Evolutionary conservation across 1,140 invertebrate genomes (phyloP).

Genomic region (Gonioctena quinquepunctata): DNA sequence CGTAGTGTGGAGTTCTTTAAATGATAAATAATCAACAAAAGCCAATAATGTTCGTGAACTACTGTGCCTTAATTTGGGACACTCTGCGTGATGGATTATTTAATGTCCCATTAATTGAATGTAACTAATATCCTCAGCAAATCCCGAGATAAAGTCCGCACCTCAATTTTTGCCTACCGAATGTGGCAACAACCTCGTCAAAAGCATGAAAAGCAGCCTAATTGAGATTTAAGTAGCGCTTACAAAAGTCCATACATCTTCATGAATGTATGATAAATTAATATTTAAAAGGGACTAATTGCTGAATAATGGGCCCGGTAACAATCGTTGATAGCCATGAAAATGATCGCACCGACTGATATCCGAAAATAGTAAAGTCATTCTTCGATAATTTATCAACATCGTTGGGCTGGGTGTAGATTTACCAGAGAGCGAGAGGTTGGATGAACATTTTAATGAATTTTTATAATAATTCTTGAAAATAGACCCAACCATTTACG

Average conservation of each 20-base stretch:
- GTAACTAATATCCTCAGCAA: neutral
- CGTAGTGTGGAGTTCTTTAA: too few relatives aligned
- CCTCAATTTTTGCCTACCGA: neutral
- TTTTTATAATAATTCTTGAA: too few relatives aligned
- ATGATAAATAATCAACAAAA: too few relatives aligned
- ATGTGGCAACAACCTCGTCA: neutral
- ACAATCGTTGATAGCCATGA: constrained; percentile 10
- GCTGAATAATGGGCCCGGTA: constrained; percentile 22
- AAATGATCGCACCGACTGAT: constrained; percentile 2
- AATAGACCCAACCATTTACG: too few relatives aligned
- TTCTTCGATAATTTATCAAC: constrained; percentile 31
- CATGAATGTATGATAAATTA: constrained; percentile 29
- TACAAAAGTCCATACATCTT: constrained; percentile 26
- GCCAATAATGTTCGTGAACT: too few relatives aligned
- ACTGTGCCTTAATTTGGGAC: too few relatives aligned
- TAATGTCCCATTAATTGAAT: too few relatives aligned
- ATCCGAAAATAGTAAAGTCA: constrained; percentile 24
- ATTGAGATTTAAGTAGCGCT: constrained; percentile 32
- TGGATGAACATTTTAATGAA: too few relatives aligned
- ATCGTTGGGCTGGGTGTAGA: neutral
- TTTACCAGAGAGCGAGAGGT: too few relatives aligned
- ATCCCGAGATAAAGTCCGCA: neutral
- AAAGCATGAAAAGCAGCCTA: constrained; percentile 2
- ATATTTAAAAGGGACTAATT: constrained; percentile 30
- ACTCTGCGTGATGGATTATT: too few relatives aligned